These are phyloP conservation scores for Aplysina aerophoba DNA, from an alignment of 37 sponge, comb jelly and placozoan genomes.

Conservation along the genomic window DNA sequence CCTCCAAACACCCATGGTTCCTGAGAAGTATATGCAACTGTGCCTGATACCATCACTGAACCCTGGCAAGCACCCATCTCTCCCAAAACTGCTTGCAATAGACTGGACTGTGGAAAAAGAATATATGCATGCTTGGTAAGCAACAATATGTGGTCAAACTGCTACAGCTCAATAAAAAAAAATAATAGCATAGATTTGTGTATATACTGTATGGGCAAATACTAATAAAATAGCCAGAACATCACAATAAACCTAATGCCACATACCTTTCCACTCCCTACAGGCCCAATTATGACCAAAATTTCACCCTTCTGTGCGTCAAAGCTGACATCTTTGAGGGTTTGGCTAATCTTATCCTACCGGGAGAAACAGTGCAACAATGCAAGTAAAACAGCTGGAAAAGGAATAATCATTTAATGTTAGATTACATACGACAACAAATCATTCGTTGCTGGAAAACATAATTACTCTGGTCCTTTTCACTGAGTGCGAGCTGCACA, in stretches of 20 bases:
- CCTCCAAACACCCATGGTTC: constrained; percentile 45
- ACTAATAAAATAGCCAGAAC: not conserved
- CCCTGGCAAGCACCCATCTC: not conserved
- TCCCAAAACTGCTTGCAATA: constrained; percentile 16
- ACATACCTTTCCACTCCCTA: constrained; percentile 30
- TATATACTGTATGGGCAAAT: no score
- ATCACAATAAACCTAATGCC: not conserved
- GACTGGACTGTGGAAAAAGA: not conserved
- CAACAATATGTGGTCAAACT: no score
- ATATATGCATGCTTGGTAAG: not conserved
- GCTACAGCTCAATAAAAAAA: no score
- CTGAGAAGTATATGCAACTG: constrained; percentile 30
- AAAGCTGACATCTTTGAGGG: not conserved
- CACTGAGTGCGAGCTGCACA: no score
- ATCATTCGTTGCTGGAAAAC: no score
- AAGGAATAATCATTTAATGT: no score
- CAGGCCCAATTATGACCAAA: constrained; percentile 22
- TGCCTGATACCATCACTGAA: not conserved
- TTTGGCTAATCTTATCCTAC: not conserved
- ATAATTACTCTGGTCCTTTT: no score
- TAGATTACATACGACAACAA: no score
- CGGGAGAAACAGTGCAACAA: no score
- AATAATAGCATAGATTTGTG: no score
- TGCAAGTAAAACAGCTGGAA: no score
- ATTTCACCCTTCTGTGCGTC: constrained; percentile 10